These are phyloP conservation scores for Circaetus cinerascens DNA, from an alignment of 2,113 vertebrate genomes.

Conservation along the genomic window DNA sequence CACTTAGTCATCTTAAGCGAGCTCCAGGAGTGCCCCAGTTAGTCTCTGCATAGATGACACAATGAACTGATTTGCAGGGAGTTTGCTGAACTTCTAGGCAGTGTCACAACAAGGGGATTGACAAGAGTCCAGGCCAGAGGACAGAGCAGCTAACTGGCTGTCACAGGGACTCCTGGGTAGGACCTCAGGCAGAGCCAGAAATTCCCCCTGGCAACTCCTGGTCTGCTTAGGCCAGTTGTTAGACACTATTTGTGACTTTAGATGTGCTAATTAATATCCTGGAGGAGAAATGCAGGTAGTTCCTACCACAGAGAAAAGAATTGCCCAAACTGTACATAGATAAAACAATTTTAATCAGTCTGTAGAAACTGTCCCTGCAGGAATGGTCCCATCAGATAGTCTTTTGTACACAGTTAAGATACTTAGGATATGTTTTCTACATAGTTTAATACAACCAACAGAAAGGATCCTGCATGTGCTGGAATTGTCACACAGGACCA, in stretches of 20 bases:
- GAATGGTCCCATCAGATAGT: not conserved
- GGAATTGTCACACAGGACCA: not conserved
- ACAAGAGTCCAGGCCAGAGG: not conserved
- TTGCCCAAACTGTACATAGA: not conserved
- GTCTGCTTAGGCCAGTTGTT: not conserved
- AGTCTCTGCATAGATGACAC: not conserved
- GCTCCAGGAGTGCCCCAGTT: not conserved
- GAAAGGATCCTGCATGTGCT: not conserved
- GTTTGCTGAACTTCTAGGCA: not conserved
- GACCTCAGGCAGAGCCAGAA: not conserved
- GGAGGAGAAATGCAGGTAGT: not conserved
- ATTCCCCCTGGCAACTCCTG: not conserved
- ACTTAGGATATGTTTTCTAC: not conserved
- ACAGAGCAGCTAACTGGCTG: not conserved
- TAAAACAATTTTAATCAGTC: not conserved
- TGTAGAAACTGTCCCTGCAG: not conserved
- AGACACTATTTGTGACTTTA: not conserved
- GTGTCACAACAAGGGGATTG: not conserved
- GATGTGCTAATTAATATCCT: not conserved
- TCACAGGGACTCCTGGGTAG: not conserved
- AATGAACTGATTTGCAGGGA: not conserved
- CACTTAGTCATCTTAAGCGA: not conserved
- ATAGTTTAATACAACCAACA: not conserved
- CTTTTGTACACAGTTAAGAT: not conserved
- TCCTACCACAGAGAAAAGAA: not conserved